Base-by-base conservation (phyloP, 2,888 invertebrate genomes). In the Cheilosia pagana region DNA sequence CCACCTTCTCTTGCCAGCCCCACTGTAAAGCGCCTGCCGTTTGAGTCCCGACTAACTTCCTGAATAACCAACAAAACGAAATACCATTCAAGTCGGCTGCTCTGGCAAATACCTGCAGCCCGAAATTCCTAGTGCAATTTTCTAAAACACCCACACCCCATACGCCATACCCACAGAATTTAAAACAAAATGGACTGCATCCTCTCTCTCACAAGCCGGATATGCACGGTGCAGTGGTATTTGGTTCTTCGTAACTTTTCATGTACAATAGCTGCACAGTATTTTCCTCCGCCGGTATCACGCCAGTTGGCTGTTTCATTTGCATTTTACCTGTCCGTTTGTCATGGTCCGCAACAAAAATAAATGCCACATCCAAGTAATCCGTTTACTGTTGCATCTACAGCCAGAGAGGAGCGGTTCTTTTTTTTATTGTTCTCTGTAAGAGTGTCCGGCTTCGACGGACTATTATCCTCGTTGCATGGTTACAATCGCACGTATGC, bases 401-500 rank as follows among this genome's bases (percentile, higher is more conserved):
- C 25, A 12, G 12, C 35, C 19, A 3, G 16, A 19, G 48, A 12
- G 21, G 4, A 12, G 14, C 21, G 39, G 7, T 8, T 23, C 7
- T 7, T 35, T 35, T 35, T 41, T 16, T 16, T 48, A 14, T n/a
- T 45, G 10, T 71, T 48, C 50, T 35, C n/a, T 67, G 41, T 16
- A 43, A 52, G 50, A 63, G 43, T 52, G 57, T 67, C 79, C 59
- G 52, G 79, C 52, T 74, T 74, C 41, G 63, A 67, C 31, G 43
- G 62, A 48, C 79, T 62, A 68, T 75, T 75, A 81, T 53, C 53
- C 67, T 48, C 16, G 59, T 53, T 68, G 45, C 25, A 62, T 50
- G 53, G 79, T 19, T 63, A 65, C 81, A 75, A 75, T 70, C 63
- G 12, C 35, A 76, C 70, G 76, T 76, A 81, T 81, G 76, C 63